Percentiles rank a stretch among this genome's conserved stretches.
phyloP scores from a whole-genome alignment of 2,113 vertebrate species.

The Paratilapia polleni region DNA sequence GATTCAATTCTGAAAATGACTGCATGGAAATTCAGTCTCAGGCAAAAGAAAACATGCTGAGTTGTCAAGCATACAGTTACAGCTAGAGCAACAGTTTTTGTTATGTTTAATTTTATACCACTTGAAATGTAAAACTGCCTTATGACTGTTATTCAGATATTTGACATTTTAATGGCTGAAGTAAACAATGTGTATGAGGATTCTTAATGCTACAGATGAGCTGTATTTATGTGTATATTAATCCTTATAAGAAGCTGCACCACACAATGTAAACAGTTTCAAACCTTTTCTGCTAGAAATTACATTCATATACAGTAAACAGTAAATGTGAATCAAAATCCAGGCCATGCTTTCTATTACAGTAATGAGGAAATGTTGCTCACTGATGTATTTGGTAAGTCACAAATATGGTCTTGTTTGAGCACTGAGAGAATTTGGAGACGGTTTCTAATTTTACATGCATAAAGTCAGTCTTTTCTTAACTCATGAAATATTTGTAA shows the following conservation, averaged over 20 bases:
- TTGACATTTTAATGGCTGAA: too few species aligned
- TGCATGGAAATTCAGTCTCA: slow-evolving; percentile 18
- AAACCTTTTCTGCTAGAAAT: too few species aligned
- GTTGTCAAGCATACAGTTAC: neutral
- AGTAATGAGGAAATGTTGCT: neutral
- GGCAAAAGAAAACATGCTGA: neutral
- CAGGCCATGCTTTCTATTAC: neutral
- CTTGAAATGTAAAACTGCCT: too few species aligned
- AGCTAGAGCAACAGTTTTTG: neutral
- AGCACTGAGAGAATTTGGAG: too few species aligned
- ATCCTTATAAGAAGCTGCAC: too few species aligned
- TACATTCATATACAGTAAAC: too few species aligned
- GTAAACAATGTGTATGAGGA: too few species aligned
- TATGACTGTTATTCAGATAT: too few species aligned
- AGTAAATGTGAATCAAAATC: too few species aligned
- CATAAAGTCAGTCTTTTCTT: neutral
- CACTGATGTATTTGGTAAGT: neutral
- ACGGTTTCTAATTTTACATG: neutral
- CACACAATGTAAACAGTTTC: too few species aligned
- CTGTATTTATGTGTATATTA: too few species aligned
- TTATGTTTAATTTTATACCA: neutral
- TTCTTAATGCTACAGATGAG: too few species aligned
- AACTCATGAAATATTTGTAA: neutral
- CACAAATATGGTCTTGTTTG: neutral
- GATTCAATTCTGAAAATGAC: neutral